phyloP scores from a whole-genome alignment of 2,797 vertebrate species.

The Dallia pectoralis region DNA sequence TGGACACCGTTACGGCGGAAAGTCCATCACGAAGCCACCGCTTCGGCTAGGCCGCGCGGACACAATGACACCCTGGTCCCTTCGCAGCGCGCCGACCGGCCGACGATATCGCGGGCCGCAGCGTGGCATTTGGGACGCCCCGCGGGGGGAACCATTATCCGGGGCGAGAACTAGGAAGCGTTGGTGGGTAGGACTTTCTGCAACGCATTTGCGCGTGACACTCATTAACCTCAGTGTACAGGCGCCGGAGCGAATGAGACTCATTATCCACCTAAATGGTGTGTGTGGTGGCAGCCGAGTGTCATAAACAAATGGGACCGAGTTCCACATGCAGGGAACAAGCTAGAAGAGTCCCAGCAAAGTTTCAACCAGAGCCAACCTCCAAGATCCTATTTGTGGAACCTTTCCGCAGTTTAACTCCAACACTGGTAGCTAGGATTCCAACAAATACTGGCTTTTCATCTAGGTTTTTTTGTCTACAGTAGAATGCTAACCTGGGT shows the following conservation, averaged over 20 bases:
- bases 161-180: conserved; percentile 49
- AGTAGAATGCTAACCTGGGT: no score
- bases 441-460: no score
- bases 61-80: not conserved
- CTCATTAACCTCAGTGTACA: conserved; percentile 61
- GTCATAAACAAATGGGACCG: not conserved
- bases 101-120: not conserved
- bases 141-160: conserved; percentile 56
- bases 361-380: not conserved
- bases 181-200: conserved; percentile 19
- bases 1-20: conserved; percentile 60
- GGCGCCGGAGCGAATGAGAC: conserved; percentile 55
- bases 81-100: not conserved
- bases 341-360: no score
- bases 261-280: conserved; percentile 58
- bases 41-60: conserved; percentile 13
- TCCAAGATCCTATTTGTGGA: no score
- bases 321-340: not conserved
- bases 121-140: not conserved
- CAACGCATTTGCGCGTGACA: conserved; percentile 60
- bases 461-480: no score
- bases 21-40: conserved; percentile 53
- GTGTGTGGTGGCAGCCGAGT: conserved; percentile 14
- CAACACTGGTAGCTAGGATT: no score
- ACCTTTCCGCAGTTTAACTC: no score